Evolutionary conservation across 1,140 invertebrate genomes (phyloP), one percentile per base, ranked within the genome.

Genomic region (Drosophila lacteicornis): DNA sequence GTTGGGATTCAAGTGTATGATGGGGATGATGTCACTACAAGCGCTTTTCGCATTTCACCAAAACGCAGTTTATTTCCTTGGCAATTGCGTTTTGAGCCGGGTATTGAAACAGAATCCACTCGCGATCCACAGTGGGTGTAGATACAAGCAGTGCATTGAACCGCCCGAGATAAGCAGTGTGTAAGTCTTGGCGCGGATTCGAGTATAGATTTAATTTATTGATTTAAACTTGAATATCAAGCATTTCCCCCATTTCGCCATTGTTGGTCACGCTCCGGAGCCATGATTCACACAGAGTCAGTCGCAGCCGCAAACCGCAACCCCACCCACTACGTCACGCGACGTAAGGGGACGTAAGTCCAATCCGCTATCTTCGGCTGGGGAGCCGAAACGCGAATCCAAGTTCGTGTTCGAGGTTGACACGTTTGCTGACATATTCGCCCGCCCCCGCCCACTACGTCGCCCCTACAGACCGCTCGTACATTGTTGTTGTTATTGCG

Each of bases 401-500:
- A 77, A 77, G 75, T 77, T 77, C 75, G 75, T 67, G 49, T 50
- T 33, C 58, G 50, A 63, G 75, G 69, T 69, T 82, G 80, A 82
- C 80, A 82, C 80, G 81, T 83, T 67, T 76, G 58, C 71, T 83
- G 59, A 79, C 74, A 79, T 73, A 25, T 75, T n/a, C 53, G 51
- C 57, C 43, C 33, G 42, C 17, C n/a, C n/a, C 19, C n/a, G 22
- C 49, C 36, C 30, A 45, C 57, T 43, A n/a, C 27, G 27, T 56
- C 58, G 11, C 27, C 40, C 57, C 47, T 47, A 53, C 30, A 36
- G 5, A 51, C 49, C 42, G 40, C 33, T 43, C 17, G 6, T 40
- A 25, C 38, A 46, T 55, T 80, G 51, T 78, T 77, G 58, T 65
- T 83, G 79, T 82, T 88, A 65, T 65, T 90, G 84, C 85, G 85